Evolutionary conservation across 2,888 invertebrate genomes (phyloP), one percentile per base, ranked within the genome.

Genomic region (Cenopis cana): DNA sequence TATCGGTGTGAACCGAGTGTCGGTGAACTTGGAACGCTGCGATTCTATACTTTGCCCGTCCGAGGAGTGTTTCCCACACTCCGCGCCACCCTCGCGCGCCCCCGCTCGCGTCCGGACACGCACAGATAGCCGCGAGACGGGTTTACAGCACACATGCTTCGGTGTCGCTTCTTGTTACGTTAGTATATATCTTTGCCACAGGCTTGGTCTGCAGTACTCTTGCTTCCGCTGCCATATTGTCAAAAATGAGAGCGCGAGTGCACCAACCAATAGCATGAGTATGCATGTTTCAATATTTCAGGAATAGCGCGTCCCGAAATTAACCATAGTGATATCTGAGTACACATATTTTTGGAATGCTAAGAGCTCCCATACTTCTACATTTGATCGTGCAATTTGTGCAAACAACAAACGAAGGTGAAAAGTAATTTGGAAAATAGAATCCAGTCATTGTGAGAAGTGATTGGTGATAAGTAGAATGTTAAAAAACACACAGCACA

Each of bases 401-500:
- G 18, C 1, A 8, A 57, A 57, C 24, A 12, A n/a, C 12, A 8
- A 36, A 38, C 5, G 17, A 57, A 29, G 6, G 9, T 1, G 33
- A 6, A 8, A 29, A 29, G 5, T 4, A 29, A 29, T 29, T 4
- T 29, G 8, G 0, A 54, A 49, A 61, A 29, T 62, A 62, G 33
- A 62, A 14, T 52, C 24, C 3, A 17, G 29, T 12, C 49, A 33
- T 49, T 17, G 29, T 14, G 33, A 2, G 14, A 24, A 38, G 20
- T 20, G 20, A 8, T 12, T 20, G 8, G n/a, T 60, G 24, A 10
- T 9, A 46, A 38, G 24, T 17, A n/a, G 29, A n/a, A 24, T n/a
- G 46, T 41, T 41, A 46, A 46, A 60, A 14, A 24, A 60, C 29
- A 46, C 60, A 60, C 24, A 5, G 24, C 54, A 60, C 60, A 55